A percentile compares a stretch with the other conserved stretches of the same genome.
These are phyloP conservation scores for Episyrphus balteatus DNA, from an alignment of 1,140 invertebrate species.

Conservation along the genomic window DNA sequence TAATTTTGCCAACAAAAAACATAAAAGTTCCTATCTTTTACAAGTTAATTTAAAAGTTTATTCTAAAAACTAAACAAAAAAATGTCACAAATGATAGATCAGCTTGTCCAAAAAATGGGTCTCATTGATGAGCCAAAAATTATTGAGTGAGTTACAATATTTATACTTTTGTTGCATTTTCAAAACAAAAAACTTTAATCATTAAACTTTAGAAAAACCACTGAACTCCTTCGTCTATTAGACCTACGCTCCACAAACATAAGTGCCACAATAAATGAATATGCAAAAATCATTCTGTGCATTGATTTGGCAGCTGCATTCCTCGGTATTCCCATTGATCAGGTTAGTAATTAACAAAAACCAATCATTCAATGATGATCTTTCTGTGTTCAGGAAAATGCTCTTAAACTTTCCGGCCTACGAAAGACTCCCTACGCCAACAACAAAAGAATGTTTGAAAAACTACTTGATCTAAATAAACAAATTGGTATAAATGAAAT, in stretches of 20 bases:
- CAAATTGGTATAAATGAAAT: constrained; percentile 31
- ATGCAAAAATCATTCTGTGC: constrained; percentile 30
- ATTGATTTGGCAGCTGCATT: constrained; percentile 20
- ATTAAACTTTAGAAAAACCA: constrained; percentile 22
- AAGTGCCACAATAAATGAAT: constrained; percentile 28
- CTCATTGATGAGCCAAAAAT: constrained; percentile 22
- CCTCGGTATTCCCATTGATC: constrained; percentile 22
- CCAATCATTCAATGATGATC: neutral
- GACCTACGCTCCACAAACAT: constrained; percentile 29
- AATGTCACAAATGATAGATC: constrained; percentile 28
- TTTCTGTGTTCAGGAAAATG: constrained; percentile 21
- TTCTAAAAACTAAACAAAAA: neutral
- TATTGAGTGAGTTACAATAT: constrained; percentile 15
- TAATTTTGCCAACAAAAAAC: too few species aligned
- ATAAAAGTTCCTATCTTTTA: too few species aligned
- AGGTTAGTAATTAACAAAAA: constrained; percentile 3
- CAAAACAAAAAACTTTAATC: neutral
- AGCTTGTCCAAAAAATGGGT: constrained; percentile 28
- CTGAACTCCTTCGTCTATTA: constrained; percentile 23
- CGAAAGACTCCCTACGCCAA: constrained; percentile 35
- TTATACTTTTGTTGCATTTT: neutral
- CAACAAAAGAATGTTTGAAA: constrained; percentile 35
- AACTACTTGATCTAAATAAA: constrained; percentile 34
- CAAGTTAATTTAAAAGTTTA: too few species aligned
- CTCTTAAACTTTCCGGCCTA: constrained; percentile 32